Evolutionary conservation across 2,888 invertebrate genomes (phyloP).

Genomic region (Eustalomyia histrio): DNA sequence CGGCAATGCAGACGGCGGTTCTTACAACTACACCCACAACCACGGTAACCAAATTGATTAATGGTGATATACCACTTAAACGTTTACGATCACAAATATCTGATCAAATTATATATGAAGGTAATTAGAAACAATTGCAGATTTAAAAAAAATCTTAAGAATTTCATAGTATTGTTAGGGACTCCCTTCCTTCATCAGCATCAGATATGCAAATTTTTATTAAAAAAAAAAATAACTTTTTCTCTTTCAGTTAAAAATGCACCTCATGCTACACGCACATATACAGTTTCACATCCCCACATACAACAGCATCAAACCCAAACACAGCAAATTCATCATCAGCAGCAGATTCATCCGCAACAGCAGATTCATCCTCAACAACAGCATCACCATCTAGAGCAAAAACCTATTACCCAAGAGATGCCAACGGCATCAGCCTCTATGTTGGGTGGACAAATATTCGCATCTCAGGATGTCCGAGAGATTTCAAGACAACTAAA

Average conservation of each 20-base stretch:
- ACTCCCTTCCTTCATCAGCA: too few species aligned
- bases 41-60: slow-evolving; percentile 72
- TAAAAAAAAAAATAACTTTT: background rate
- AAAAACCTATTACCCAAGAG: slow-evolving; percentile 57
- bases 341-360: slow-evolving; percentile 38
- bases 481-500: slow-evolving; percentile 76
- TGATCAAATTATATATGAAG: slow-evolving; percentile 76
- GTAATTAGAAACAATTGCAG: slow-evolving; percentile 67
- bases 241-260: slow-evolving; percentile 73
- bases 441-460: slow-evolving; percentile 50
- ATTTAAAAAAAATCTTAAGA: background rate
- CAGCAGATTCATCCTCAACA: slow-evolving; percentile 38
- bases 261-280: slow-evolving; percentile 55
- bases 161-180: too few species aligned
- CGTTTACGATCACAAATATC: slow-evolving; percentile 71
- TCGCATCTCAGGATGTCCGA: slow-evolving; percentile 70
- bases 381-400: slow-evolving; percentile 45
- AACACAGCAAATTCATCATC: slow-evolving; percentile 32
- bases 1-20: slow-evolving; percentile 64
- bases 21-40: slow-evolving; percentile 60
- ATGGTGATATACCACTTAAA: slow-evolving; percentile 75
- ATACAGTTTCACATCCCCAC: slow-evolving; percentile 58
- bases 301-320: slow-evolving; percentile 63
- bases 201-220: too few species aligned
- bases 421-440: slow-evolving; percentile 48